phyloP scores from a whole-genome alignment of 2,797 vertebrate species.

The Sparidentex hasta region DNA sequence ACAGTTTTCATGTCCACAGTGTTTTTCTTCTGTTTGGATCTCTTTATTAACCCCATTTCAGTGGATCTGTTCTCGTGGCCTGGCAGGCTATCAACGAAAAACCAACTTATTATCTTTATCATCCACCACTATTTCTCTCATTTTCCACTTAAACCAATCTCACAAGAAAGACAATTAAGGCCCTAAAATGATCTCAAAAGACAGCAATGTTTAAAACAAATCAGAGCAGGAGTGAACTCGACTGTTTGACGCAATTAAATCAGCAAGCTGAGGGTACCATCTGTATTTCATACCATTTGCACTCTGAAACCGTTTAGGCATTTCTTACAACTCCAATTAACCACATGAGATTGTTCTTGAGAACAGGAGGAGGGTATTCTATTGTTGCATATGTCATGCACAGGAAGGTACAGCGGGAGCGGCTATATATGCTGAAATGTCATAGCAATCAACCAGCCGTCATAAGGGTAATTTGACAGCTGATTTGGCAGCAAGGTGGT shows the following conservation, averaged over 20 bases:
- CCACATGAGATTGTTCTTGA: constrained; percentile 28
- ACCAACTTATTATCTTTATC: constrained; percentile 10
- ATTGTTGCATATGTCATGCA: constrained; percentile 59
- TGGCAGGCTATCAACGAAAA: constrained; percentile 11
- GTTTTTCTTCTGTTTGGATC: not conserved
- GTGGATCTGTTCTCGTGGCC: not conserved
- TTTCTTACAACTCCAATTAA: constrained; percentile 35
- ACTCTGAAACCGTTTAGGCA: constrained; percentile 13
- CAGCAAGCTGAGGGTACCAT: not conserved
- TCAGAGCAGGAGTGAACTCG: not conserved
- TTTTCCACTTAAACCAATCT: constrained; percentile 24
- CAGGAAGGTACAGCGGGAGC: constrained; percentile 24
- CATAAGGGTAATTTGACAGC: constrained; percentile 59
- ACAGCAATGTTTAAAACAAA: constrained; percentile 16
- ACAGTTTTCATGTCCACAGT: not conserved
- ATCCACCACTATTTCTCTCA: not conserved
- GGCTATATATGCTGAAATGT: constrained; percentile 63
- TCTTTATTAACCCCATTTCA: not conserved
- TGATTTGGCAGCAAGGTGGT: constrained; percentile 47
- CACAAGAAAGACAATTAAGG: constrained; percentile 5
- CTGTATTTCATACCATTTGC: constrained; percentile 19
- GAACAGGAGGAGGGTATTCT: constrained; percentile 29
- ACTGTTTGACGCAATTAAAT: constrained; percentile 25
- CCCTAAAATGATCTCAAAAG: constrained; percentile 9
- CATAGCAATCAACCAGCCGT: constrained; percentile 65